Base-by-base conservation (phyloP, 2,113 vertebrate genomes). In the Trichechus manatus region DNA sequence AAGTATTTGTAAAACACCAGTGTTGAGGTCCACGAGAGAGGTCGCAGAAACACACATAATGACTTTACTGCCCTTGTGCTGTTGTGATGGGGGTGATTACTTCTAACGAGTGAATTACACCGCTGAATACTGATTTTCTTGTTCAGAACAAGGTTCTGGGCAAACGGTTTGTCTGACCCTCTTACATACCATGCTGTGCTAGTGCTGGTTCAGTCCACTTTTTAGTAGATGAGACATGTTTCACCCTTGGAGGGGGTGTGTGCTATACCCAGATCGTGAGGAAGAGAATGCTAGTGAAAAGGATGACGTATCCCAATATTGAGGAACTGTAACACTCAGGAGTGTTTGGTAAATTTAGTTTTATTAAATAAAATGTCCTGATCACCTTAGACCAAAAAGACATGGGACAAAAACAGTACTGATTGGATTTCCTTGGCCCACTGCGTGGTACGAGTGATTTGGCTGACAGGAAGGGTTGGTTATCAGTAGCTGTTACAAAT, bases 31-130 rank as follows among this genome's bases (percentile, higher is more conserved):
- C 22, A 0, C 25, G 87, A 53, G 14, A 89, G 78, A 44, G 87
- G 50, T n/a, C 33, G 84, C 64, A 88, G 89, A 89, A 91, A 61
- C 59, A 91, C 9, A 1, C 20, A 20, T 89, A 77, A 97, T 96
- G 91, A 83, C 83, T 96, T 88, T 75, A 86, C 56, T 59, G 74
- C 87, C 93, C 66, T 94, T n/a, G 50, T 23, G 36, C 56, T 63
- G 50, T 83, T 93, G 63, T 87, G 83, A 82, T 47, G 29, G 77
- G 61, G 88, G 68, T 0, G 14, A 86, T 96, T 82, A 70, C 66
- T 92, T 93, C 92, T 95, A 94, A 96, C 59, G 63, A 56, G 90
- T 50, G 90, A 96, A 91, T 88, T 92, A 86, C 78, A 53, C 85
- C 6, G 2, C n/a, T 19, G 88, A 88, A 95, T 97, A 94, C 85